Conservation (phyloP, 1,140 invertebrate genomes). For the Plectrocnemia conspersa region DNA sequence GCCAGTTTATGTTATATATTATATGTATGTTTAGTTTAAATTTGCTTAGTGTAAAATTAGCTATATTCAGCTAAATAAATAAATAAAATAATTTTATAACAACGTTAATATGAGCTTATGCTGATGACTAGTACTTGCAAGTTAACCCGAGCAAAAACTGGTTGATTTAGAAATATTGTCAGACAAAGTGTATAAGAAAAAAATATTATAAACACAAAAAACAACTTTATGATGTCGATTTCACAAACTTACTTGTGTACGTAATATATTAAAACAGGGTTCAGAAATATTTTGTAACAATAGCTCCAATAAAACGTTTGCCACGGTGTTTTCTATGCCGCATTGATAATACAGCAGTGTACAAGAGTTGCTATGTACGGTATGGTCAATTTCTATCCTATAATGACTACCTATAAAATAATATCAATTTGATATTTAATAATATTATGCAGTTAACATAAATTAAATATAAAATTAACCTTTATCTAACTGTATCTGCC, state of each 20-base stretch:
- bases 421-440: slow-evolving; percentile 19
- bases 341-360: slow-evolving; percentile 85
- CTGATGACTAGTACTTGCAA: no score
- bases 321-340: slow-evolving; percentile 70
- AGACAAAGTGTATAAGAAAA: no score
- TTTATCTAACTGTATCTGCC: slow-evolving; percentile 80
- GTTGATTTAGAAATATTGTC: no score
- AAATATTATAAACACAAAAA: no score
- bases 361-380: slow-evolving; percentile 82
- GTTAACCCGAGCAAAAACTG: no score
- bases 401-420: slow-evolving; percentile 64
- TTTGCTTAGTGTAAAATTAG: no score
- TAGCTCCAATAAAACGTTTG: slow-evolving; percentile 82
- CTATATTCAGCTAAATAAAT: no score
- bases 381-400: slow-evolving; percentile 68
- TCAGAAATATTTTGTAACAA: slow-evolving; percentile 85
- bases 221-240: no score
- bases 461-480: slow-evolving; percentile 51
- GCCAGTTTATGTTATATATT: no score
- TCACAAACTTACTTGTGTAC: slow-evolving; percentile 66
- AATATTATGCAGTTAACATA: slow-evolving; percentile 3
- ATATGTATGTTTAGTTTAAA: no score
- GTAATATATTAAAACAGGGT: slow-evolving; percentile 84
- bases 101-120: no score
- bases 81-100: no score